Conservation (phyloP, 2,888 invertebrate genomes). For the Microctonus aethiopoides region DNA sequence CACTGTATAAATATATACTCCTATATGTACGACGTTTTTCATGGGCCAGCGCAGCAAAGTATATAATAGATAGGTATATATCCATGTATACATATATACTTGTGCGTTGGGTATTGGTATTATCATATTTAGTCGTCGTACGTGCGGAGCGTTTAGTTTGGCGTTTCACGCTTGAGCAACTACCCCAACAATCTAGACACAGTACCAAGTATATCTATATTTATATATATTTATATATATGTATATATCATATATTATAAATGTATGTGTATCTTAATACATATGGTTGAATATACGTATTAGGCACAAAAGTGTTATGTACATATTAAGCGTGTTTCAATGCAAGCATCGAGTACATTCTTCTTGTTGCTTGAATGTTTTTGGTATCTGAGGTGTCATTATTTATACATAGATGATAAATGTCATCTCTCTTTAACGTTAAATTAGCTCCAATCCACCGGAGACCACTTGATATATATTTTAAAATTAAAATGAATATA, state of each 20-base stretch:
- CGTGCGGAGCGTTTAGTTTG: constrained; percentile 62
- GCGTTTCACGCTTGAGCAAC: constrained; percentile 65
- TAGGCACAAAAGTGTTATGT: constrained; percentile 30
- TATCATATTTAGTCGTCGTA: constrained; percentile 27
- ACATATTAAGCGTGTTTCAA: too few relatives aligned
- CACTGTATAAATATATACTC: background rate
- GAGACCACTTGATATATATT: too few relatives aligned
- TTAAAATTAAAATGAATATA: too few relatives aligned
- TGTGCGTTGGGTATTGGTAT: constrained; percentile 4
- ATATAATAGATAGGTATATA: too few relatives aligned
- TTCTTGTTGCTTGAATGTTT: too few relatives aligned
- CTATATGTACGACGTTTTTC: constrained; percentile 17
- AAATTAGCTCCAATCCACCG: constrained; percentile 51
- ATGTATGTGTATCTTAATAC: constrained; percentile 23
- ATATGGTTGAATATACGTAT: constrained; percentile 19
- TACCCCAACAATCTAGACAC: constrained; percentile 48
- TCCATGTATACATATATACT: background rate
- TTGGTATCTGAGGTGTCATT: too few relatives aligned
- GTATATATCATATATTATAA: too few relatives aligned
- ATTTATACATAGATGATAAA: too few relatives aligned
- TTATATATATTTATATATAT: too few relatives aligned
- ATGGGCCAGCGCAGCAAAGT: background rate
- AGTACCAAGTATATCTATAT: too few relatives aligned
- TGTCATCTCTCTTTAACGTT: constrained; percentile 46
- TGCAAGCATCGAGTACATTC: too few relatives aligned